phyloP scores from a whole-genome alignment of 2,797 vertebrate species.

The Acipenser ruthenus region DNA sequence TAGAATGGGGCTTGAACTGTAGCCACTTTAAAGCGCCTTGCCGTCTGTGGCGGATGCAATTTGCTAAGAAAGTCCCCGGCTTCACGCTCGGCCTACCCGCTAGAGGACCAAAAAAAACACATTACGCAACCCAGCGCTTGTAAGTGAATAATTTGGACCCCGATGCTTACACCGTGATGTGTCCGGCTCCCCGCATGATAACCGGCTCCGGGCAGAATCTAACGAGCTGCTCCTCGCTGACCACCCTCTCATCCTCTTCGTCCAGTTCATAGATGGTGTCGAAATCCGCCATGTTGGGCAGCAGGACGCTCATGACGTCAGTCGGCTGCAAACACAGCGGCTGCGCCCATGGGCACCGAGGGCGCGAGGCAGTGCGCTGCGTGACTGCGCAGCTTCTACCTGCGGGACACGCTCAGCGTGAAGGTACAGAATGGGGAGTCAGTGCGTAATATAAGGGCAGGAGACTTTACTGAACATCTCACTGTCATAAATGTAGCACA shows the following conservation, averaged over 20 bases:
- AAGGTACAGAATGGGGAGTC: too few species aligned
- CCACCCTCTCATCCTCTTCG: constrained; percentile 81
- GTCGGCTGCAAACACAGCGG: too few species aligned
- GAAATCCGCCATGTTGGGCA: constrained; percentile 97
- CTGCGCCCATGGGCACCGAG: too few species aligned
- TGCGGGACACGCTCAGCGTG: too few species aligned
- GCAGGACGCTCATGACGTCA: constrained; percentile 86
- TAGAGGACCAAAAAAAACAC: constrained; percentile 19
- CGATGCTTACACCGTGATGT: constrained; percentile 92
- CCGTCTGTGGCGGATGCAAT: constrained; percentile 4
- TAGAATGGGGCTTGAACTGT: too few species aligned
- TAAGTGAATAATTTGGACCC: constrained; percentile 12
- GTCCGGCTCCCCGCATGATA: constrained; percentile 86
- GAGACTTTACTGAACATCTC: too few species aligned
- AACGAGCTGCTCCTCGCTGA: constrained; percentile 76
- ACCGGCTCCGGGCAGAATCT: constrained; percentile 86
- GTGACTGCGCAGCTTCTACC: too few species aligned
- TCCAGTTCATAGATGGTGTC: constrained; percentile 96
- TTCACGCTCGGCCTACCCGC: constrained; percentile 17
- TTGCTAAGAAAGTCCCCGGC: constrained; percentile 10
- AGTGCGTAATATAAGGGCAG: too few species aligned
- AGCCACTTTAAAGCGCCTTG: too few species aligned
- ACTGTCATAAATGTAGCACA: too few species aligned
- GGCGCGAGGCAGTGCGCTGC: too few species aligned
- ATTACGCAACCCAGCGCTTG: constrained; percentile 24